Evolutionary conservation across 2,797 vertebrate genomes (phyloP), one percentile per base, ranked within the genome.

Genomic region (Hoplostethus mediterraneus): DNA sequence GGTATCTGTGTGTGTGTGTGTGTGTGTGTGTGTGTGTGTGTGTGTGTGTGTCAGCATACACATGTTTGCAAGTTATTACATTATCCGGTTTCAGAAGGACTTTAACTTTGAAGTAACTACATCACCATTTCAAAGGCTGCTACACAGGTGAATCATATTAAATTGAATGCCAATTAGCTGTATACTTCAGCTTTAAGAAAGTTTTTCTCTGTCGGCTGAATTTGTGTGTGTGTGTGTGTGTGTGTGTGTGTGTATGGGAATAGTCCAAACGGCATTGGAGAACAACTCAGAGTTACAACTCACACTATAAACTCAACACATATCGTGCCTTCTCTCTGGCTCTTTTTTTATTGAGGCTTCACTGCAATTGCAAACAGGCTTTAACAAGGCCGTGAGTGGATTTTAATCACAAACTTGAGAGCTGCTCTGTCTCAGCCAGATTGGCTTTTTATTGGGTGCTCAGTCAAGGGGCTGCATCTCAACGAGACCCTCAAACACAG

Each of bases 381-480:
- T 40, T 40, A 40, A 21, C 21, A 6, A 40, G 38, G 38, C 38
- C 2, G 38, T 40, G 1, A 40, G 38, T 40, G 38, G 9, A 40
- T 58, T 13, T 10, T 71, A 75, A 81, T 83, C 72, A 55, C n/a
- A 70, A 79, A 66, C 63, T 75, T 63, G 71, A 80, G 60, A 52
- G 55, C 54, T 53, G 17, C 57, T 60, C 42, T 60, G 38, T 40
- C 6, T 21, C 14, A 31, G 44, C 61, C 61, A 63, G 61, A 21
- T 42, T n/a, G 40, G 64, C 25, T 45, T 56, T 55, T 55, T 55
- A 14, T 55, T 33, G 28, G 53, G 6, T 5, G 2, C 8, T 33
- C 3, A 13, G 14, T 47, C 44, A 47, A 47, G 6, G 14, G 44
- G 38, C 44, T 47, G 44, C 44, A 47, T 13, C 12, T 13, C 44